phyloP scores from a whole-genome alignment of 2,888 invertebrate species.

The Thera britannica region DNA sequence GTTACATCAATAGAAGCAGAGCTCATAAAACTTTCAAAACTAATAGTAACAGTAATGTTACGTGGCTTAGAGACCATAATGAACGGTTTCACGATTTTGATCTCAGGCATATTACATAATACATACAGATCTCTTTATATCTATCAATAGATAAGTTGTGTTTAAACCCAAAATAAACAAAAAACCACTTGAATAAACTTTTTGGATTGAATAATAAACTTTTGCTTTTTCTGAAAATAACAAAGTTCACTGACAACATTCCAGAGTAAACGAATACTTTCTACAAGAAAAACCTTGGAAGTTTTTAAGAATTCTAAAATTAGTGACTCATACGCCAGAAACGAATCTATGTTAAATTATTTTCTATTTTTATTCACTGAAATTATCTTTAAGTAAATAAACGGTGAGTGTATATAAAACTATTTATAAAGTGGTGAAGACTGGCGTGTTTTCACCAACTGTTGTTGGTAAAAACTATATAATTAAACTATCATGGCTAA shows the following conservation, averaged over 20 bases:
- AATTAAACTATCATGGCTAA: no score
- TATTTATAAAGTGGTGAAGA: neutral
- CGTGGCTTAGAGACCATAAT: no score
- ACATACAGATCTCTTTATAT: no score
- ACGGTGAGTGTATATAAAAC: neutral
- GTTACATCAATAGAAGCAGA: no score
- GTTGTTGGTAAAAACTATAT: neutral
- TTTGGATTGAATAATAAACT: neutral
- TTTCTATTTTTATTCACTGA: neutral
- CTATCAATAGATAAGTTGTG: no score
- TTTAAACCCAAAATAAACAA: no score
- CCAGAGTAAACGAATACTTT: neutral
- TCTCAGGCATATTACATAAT: no score
- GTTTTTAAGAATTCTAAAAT: neutral
- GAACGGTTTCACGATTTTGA: no score
- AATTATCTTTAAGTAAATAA: conserved; percentile 1
- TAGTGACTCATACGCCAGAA: neutral
- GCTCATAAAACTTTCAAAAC: no score
- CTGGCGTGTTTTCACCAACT: neutral
- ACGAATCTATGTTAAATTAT: neutral
- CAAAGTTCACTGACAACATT: neutral
- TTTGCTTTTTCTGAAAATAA: neutral
- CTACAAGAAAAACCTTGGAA: neutral
- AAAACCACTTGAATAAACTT: no score
- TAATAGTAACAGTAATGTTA: no score